These are phyloP conservation scores for Ursus arctos DNA, from an alignment of 2,113 vertebrate species.

Conservation along the genomic window DNA sequence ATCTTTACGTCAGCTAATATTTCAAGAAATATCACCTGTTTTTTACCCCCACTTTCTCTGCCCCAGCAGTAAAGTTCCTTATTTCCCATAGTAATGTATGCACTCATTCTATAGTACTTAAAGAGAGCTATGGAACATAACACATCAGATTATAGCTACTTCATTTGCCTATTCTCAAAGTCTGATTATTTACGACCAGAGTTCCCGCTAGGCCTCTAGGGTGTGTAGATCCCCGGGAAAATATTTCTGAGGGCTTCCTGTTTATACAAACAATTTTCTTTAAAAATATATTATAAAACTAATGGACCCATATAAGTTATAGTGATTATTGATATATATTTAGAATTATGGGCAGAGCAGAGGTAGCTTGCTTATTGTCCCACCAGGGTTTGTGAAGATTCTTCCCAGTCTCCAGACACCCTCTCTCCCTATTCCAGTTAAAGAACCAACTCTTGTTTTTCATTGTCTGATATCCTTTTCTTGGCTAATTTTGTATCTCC, in stretches of 20 bases:
- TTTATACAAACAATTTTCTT: background rate
- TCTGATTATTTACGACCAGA: background rate
- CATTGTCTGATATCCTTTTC: background rate
- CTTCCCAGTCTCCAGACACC: background rate
- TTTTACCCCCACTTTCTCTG: background rate
- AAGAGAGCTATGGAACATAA: background rate
- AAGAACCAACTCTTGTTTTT: background rate
- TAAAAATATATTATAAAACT: background rate
- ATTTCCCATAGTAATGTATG: background rate
- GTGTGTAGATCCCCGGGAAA: background rate
- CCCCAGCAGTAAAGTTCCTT: background rate
- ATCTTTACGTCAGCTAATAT: background rate
- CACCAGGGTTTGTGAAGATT: background rate
- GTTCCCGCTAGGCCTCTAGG: background rate
- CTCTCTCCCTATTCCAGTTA: background rate
- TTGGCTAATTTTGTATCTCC: background rate
- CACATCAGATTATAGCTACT: background rate
- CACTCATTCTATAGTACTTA: background rate
- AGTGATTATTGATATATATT: background rate
- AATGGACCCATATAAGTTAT: background rate
- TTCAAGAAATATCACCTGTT: background rate
- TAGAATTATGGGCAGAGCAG: background rate
- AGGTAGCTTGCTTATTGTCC: background rate
- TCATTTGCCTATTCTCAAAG: background rate
- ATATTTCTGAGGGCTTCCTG: background rate